These are phyloP conservation scores for Pachycephus smyrnensis DNA, from an alignment of 2,888 invertebrate species.

Conservation along the genomic window DNA sequence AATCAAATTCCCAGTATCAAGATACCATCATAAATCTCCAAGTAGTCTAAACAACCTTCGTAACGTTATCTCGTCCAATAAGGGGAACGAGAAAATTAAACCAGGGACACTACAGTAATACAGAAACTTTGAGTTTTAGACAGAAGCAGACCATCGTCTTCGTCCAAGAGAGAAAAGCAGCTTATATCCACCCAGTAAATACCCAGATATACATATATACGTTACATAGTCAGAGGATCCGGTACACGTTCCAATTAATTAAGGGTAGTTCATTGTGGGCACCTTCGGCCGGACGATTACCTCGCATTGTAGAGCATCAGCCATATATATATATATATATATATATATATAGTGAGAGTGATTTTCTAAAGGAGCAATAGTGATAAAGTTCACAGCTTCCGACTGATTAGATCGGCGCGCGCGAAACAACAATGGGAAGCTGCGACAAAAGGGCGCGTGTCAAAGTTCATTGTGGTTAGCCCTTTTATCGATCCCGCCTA, in stretches of 20 bases:
- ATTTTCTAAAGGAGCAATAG: conserved; percentile 32
- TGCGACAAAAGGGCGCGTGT: conserved; percentile 50
- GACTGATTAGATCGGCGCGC: conserved; percentile 31
- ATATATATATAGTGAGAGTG: conserved; percentile 23
- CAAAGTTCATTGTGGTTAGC: conserved; percentile 53
- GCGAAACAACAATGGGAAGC: conserved; percentile 55
- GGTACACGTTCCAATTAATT: conserved; percentile 22
- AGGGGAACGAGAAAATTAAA: not conserved
- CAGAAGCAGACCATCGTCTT: not conserved
- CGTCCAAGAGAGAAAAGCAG: not conserved
- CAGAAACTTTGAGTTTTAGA: not conserved
- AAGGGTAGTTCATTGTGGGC: conserved; percentile 25
- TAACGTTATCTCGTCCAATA: not conserved
- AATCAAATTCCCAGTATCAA: not conserved
- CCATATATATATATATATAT: not conserved
- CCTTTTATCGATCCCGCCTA: conserved; percentile 53
- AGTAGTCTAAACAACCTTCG: not conserved
- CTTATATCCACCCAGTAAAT: not conserved
- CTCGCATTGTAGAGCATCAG: not conserved
- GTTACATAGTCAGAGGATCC: not conserved
- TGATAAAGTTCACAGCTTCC: conserved; percentile 39
- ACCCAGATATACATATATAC: not conserved
- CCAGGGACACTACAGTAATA: not conserved
- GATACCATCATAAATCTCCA: not conserved
- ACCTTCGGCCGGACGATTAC: conserved; percentile 3